Base-by-base conservation (phyloP, 2,888 invertebrate genomes). In the Luperina nickerlii region DNA sequence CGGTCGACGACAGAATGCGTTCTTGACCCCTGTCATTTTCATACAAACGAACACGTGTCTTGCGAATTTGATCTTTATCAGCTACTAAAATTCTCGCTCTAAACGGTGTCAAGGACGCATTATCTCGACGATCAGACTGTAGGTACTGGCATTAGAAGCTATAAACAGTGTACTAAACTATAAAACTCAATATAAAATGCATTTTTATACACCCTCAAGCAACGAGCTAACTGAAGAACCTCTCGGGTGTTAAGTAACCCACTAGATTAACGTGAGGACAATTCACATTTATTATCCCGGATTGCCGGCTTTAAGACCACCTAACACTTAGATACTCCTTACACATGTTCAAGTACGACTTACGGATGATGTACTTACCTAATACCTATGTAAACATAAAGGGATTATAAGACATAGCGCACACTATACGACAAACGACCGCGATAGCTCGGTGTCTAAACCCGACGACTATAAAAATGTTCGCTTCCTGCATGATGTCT, bases 211-310 rank as follows among this genome's bases (percentile, higher is more conserved):
- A n/a, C 9, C 24, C 24, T 57, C 57, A n/a, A n/a, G n/a, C n/a
- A n/a, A 60, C 5, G 57, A 60, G 57, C n/a, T 60, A 3, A 60
- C n/a, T 57, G 57, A 60, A 60, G n/a, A 60, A 11, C 57, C 57
- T n/a, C n/a, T 60, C 57, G n/a, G 13, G 13, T 60, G n/a, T 11
- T 60, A 60, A 60, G 11, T 60, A 62, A 62, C 11, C 42, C 66
- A 67, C 68, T 62, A 57, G 20, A 70, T 68, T 38, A 51, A 3
- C 54, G 24, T 66, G 66, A 74, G 54, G 82, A 76, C 73, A 63
- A 67, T 81, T 54, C 54, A 66, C 85, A 66, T 77, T 77, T 38
- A 77, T 75, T 82, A 86, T 51, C 68, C 51, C 15, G 32, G 66
- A 67, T 62, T 68, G 24, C 48, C 27, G 48, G 69, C 62, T 77